Evolutionary conservation across 1,140 invertebrate species (phyloP).

Genomic region (Cardiocondyla obscurior): DNA sequence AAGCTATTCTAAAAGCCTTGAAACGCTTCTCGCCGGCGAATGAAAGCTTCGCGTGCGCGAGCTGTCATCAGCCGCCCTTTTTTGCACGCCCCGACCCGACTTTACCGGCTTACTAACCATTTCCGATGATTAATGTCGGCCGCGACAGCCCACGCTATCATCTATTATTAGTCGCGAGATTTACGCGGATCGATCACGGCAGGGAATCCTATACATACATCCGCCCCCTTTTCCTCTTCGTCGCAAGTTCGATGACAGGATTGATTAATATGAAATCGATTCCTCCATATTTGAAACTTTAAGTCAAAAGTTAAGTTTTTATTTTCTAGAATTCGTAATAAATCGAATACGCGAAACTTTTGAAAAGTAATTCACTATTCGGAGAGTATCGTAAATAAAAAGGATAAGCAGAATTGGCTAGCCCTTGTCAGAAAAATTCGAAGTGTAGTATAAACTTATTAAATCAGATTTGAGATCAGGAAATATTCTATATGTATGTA

Average conservation of each 20-base stretch:
- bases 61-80: slow-evolving; percentile 43
- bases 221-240: background rate
- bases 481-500: too few relatives aligned
- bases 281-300: slow-evolving; percentile 6
- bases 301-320: background rate
- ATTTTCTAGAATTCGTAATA: background rate
- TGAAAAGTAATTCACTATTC: background rate
- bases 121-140: slow-evolving; percentile 51
- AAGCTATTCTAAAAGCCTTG: slow-evolving; percentile 3
- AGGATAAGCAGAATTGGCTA: background rate
- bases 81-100: slow-evolving; percentile 22
- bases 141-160: slow-evolving; percentile 48
- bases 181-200: slow-evolving; percentile 41
- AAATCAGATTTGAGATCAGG: background rate
- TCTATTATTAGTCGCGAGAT: slow-evolving; percentile 55
- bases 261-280: slow-evolving; percentile 41
- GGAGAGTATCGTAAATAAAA: background rate
- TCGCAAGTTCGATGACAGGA: background rate
- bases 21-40: slow-evolving; percentile 2
- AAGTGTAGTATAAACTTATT: background rate
- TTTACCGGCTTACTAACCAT: slow-evolving; percentile 31
- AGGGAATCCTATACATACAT: slow-evolving; percentile 17
- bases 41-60: slow-evolving; percentile 43
- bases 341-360: background rate
- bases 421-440: background rate